phyloP scores from a whole-genome alignment of 2,888 invertebrate genomes.

The Tinea pellionella region DNA sequence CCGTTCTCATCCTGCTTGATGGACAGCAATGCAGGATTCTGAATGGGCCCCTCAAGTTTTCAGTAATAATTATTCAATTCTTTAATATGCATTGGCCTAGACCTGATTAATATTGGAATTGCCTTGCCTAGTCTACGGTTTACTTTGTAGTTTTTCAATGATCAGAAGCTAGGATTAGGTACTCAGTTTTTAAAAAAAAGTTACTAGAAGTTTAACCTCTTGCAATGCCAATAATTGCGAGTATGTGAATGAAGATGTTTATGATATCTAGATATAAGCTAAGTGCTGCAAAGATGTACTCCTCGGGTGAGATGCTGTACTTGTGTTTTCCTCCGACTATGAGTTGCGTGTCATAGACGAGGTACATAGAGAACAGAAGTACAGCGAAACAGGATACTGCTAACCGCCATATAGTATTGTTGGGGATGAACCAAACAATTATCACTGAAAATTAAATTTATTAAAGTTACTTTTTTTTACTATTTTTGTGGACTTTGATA shows the following conservation, averaged over 20 bases:
- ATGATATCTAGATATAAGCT: constrained; percentile 84
- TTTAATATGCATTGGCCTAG: too few species aligned
- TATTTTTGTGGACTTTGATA: too few species aligned
- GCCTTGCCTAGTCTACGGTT: too few species aligned
- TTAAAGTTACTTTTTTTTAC: too few species aligned
- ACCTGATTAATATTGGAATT: too few species aligned
- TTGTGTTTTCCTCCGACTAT: constrained; percentile 87
- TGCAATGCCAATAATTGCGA: constrained; percentile 70
- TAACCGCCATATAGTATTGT: constrained; percentile 3
- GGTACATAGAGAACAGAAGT: constrained; percentile 20
- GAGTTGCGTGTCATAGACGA: constrained; percentile 81
- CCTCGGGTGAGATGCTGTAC: constrained; percentile 83
- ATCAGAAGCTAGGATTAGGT: too few species aligned
- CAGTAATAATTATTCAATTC: too few species aligned
- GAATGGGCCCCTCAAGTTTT: too few species aligned
- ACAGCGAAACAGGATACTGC: constrained; percentile 17
- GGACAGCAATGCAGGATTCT: too few species aligned
- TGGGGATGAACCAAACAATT: constrained; percentile 18
- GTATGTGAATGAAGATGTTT: constrained; percentile 82
- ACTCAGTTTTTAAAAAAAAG: too few species aligned
- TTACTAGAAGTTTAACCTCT: constrained; percentile 15
- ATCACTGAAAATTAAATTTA: constrained; percentile 18
- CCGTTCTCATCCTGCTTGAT: too few species aligned
- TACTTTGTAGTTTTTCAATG: too few species aligned
- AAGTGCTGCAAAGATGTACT: constrained; percentile 88